Conservation (phyloP, 2,113 vertebrate species). For the Onychorhynchus coronatus region DNA sequence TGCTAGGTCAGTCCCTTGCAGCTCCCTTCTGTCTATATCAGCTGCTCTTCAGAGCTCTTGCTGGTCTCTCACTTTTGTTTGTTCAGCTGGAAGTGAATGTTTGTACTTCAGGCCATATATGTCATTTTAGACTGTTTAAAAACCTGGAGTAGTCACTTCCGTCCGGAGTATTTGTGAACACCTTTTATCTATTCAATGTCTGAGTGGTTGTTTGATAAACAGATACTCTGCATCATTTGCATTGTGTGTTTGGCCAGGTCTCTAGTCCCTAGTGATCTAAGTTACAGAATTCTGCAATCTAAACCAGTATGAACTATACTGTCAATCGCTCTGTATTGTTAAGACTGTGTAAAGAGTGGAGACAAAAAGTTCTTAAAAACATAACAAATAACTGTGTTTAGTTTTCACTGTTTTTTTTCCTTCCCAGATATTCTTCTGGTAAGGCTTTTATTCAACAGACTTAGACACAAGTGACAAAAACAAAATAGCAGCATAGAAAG, state of each 20-base stretch:
- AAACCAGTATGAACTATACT: neutral
- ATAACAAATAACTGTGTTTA: neutral
- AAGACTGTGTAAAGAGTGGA: neutral
- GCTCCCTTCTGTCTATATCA: neutral
- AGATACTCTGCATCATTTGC: neutral
- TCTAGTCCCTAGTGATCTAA: neutral
- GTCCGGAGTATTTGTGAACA: neutral
- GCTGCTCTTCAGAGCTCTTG: neutral
- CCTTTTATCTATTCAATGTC: neutral
- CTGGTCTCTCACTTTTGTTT: neutral
- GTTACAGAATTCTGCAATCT: neutral
- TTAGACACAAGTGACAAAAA: neutral
- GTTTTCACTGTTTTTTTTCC: neutral
- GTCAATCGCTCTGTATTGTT: rapidly evolving
- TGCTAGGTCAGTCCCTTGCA: neutral
- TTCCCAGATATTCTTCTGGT: neutral
- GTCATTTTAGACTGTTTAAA: neutral
- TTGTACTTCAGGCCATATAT: neutral
- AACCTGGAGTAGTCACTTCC: neutral
- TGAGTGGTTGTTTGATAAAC: neutral
- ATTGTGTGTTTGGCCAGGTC: neutral
- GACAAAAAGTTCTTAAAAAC: neutral
- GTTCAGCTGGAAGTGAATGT: neutral
- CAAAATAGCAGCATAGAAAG: neutral
- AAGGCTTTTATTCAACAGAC: neutral